Conservation (phyloP, 2,113 vertebrate genomes). For the Cephalopholis sonnerati region DNA sequence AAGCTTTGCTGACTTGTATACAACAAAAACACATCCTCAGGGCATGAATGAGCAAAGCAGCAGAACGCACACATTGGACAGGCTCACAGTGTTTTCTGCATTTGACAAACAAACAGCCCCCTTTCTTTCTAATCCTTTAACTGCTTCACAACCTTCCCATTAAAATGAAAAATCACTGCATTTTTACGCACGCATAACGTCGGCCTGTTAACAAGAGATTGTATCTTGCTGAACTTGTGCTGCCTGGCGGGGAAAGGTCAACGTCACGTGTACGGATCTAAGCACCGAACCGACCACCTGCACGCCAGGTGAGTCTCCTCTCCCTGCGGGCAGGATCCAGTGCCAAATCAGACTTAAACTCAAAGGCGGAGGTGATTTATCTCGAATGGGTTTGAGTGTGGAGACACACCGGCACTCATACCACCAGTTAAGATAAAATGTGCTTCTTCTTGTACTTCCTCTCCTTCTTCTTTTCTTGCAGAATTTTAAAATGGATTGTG, state of each 20-base stretch:
- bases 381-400: background rate
- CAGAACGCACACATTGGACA: too few species aligned
- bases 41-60: background rate
- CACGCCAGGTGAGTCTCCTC: constrained; percentile 23
- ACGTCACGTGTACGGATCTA: constrained; percentile 12
- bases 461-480: background rate
- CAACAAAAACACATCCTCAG: background rate
- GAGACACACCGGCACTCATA: background rate
- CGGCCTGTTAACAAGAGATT: constrained; percentile 41
- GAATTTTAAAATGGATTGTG: background rate
- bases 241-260: constrained; percentile 19
- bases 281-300: constrained; percentile 13
- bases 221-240: constrained; percentile 8
- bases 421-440: background rate
- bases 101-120: background rate
- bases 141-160: background rate
- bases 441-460: background rate
- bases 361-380: constrained; percentile 1
- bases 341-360: background rate
- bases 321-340: background rate
- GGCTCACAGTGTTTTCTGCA: background rate
- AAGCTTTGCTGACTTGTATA: background rate
- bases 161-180: background rate
- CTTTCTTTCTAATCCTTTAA: background rate
- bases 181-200: background rate